These are phyloP conservation scores for Dromiciops gliroides DNA, from an alignment of 2,113 vertebrate species.

Conservation along the genomic window DNA sequence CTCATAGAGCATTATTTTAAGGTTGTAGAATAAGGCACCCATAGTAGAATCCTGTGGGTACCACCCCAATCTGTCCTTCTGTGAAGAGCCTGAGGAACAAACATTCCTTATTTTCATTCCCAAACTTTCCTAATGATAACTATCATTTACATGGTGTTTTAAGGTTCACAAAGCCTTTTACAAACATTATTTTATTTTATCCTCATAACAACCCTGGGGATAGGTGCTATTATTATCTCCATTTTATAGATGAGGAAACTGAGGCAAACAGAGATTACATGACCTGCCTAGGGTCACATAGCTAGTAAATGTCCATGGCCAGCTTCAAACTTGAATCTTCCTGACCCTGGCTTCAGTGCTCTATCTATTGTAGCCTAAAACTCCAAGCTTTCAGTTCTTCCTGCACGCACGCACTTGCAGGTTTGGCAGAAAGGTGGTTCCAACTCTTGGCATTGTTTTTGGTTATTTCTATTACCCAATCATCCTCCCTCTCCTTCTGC, in stretches of 20 bases:
- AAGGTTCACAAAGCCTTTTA: neutral
- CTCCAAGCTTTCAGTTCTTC: neutral
- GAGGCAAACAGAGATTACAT: neutral
- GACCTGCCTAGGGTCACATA: neutral
- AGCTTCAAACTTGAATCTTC: neutral
- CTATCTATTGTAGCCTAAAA: no score
- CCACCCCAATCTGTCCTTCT: neutral
- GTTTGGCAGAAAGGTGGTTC: conserved; percentile 20
- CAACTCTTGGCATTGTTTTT: conserved; percentile 8
- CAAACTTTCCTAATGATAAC: neutral
- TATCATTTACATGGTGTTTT: neutral
- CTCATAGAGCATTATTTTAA: neutral
- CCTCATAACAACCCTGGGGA: neutral
- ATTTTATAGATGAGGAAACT: neutral
- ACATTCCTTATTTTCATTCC: neutral
- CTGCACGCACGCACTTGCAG: neutral
- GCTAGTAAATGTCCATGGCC: neutral
- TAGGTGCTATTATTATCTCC: neutral
- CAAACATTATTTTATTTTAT: neutral
- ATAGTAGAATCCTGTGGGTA: neutral
- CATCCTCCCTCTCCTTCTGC: neutral
- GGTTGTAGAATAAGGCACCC: neutral
- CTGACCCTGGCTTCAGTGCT: neutral
- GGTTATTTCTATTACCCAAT: neutral
- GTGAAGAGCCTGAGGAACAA: neutral